Percentiles rank a stretch among this genome's conserved stretches.
phyloP scores from a whole-genome alignment of 2,797 vertebrate species.

The Pristis pectinata region DNA sequence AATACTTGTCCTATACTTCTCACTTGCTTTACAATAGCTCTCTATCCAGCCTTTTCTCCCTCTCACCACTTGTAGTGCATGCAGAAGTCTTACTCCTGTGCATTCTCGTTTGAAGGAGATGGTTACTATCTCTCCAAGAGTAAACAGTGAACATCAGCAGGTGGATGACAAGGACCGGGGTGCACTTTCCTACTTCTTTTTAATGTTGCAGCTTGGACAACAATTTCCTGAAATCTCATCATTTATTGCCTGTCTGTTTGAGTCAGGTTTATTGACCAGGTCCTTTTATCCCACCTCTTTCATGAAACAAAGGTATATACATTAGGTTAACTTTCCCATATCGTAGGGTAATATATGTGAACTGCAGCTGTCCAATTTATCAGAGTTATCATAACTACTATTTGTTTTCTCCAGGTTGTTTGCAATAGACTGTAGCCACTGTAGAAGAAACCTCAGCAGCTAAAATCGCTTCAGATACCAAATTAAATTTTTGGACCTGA shows the following conservation, averaged over 20 bases:
- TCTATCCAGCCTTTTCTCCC: background rate
- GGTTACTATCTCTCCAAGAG: background rate
- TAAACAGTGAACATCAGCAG: background rate
- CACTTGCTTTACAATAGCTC: background rate
- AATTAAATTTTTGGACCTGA: background rate
- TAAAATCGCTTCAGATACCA: background rate
- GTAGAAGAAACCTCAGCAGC: background rate
- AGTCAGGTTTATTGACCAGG: background rate
- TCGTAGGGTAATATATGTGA: background rate
- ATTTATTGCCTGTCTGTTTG: background rate
- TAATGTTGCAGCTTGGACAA: background rate
- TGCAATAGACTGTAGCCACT: background rate
- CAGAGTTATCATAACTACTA: background rate
- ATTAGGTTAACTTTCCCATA: background rate
- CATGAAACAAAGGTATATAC: background rate
- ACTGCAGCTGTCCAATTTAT: background rate
- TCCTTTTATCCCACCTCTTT: background rate
- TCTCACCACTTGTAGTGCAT: background rate
- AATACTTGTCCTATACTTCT: too few species aligned
- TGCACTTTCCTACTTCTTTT: background rate
- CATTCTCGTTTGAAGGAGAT: background rate
- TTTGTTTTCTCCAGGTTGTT: background rate
- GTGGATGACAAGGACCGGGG: background rate
- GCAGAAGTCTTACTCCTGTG: background rate
- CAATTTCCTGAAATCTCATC: background rate